Evolutionary conservation across 2,113 vertebrate species (phyloP), one percentile per base, ranked within the genome.

Genomic region (Scortum barcoo): DNA sequence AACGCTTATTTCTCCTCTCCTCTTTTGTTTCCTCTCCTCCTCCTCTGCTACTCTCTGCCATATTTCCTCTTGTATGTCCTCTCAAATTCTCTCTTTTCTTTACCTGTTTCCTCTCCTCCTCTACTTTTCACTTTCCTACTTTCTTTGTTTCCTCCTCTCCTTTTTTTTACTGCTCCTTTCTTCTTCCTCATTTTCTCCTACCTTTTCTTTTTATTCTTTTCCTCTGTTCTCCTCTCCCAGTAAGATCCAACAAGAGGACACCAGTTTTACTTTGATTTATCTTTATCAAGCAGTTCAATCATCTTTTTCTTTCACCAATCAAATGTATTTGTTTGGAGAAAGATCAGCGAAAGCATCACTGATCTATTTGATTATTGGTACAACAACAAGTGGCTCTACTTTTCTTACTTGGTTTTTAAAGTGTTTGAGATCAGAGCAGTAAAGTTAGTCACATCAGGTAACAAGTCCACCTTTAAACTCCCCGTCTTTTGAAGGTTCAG

Each of bases 1-100:
- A 85, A 67, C 54, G 36, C 61, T 72, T 74, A 56, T 17, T 50
- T 28, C 42, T 76, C 66, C 17, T 42, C 58, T 42, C 78, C 51
- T 67, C 44, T 20, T 66, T 68, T 53, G 6, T 76, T 60, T 48
- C 33, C 53, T 81, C 16, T 3, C 10, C 14, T 48, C 26, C 40
- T 42, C n/a, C 36, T 54, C 33, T 40, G 60, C 11, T 33, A 12
- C 14, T 48, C 19, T 6, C 9, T 40, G 10, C 17, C 46, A 9
- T 1, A 0, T 22, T 26, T 33, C n/a, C 22, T 53, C 48, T 8
- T 12, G 0, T n/a, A 4, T 8, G 14, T 44, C n/a, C 12, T 44
- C 42, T n/a, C 20, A 19, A 33, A 1, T 67, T 5, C 4, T 24
- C 6, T 48, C 13, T 11, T 58, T 0, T 11, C 2, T 22, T 48